Percentiles rank a stretch among this genome's conserved stretches.
These are phyloP conservation scores for Monochamus saltuarius DNA, from an alignment of 1,140 invertebrate species.

Conservation along the genomic window DNA sequence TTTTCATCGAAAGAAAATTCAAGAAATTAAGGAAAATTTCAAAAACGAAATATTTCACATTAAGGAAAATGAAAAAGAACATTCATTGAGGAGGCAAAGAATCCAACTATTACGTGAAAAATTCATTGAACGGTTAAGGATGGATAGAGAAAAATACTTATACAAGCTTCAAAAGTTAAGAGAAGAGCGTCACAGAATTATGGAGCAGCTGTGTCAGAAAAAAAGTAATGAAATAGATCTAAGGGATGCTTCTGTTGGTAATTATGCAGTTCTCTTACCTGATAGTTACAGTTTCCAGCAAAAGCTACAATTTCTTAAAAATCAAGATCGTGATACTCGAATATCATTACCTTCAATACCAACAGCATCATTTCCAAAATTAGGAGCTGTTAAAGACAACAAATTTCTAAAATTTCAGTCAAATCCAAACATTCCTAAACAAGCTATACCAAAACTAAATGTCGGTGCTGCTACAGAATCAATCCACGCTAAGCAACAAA, in stretches of 20 bases:
- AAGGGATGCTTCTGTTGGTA: slow-evolving; percentile 34
- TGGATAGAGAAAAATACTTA: slow-evolving; percentile 32
- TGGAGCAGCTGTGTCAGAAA: slow-evolving; percentile 24
- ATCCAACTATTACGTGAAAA: slow-evolving; percentile 31
- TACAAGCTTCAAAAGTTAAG: slow-evolving; percentile 29
- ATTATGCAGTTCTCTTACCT: slow-evolving; percentile 24
- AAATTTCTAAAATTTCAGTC: slow-evolving; percentile 8
- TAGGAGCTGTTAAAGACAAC: slow-evolving; percentile 11
- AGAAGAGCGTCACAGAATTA: slow-evolving; percentile 22
- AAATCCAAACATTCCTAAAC: background rate
- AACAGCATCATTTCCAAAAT: background rate
- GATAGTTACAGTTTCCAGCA: slow-evolving; percentile 21
- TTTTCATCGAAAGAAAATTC: slow-evolving; percentile 32
- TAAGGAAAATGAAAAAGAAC: slow-evolving; percentile 29
- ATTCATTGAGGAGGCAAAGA: slow-evolving; percentile 25
- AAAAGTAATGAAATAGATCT: slow-evolving; percentile 9
- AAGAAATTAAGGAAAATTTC: slow-evolving; percentile 36
- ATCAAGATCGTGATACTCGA: slow-evolving; percentile 2
- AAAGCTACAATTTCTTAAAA: slow-evolving; percentile 25
- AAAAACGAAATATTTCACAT: slow-evolving; percentile 29
- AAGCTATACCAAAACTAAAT: background rate
- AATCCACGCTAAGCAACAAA: background rate
- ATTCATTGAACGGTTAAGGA: slow-evolving; percentile 31
- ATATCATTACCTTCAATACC: no score
- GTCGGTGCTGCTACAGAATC: background rate